Evolutionary conservation across 2,113 vertebrate genomes (phyloP).

Genomic region (Centropus bengalensis): DNA sequence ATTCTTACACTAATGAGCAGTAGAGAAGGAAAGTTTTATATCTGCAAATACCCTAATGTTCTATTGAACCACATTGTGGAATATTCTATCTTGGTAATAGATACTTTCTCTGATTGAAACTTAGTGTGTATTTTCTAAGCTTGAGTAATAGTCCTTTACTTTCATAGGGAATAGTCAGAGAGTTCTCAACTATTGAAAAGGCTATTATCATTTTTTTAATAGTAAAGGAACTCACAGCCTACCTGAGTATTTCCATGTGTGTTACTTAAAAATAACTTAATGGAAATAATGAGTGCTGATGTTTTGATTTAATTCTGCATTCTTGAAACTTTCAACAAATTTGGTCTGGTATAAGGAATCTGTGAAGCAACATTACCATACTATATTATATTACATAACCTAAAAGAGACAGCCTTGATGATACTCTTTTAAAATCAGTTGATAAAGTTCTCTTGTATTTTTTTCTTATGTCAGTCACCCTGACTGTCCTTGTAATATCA

Average conservation of each 20-base stretch:
- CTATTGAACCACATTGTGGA: background rate
- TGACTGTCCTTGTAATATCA: background rate
- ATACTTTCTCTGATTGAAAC: background rate
- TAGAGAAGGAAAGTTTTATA: background rate
- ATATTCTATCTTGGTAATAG: background rate
- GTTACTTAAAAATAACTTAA: background rate
- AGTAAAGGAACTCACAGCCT: background rate
- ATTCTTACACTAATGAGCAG: background rate
- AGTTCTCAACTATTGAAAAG: background rate
- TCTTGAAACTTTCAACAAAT: background rate
- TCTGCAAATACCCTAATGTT: background rate
- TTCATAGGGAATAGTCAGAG: background rate
- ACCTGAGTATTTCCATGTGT: background rate
- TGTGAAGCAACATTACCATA: background rate
- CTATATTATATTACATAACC: background rate
- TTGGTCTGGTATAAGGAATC: background rate
- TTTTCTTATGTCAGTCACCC: background rate
- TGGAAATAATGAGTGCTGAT: background rate
- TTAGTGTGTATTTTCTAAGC: background rate
- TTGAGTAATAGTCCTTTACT: background rate
- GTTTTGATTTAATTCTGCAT: background rate
- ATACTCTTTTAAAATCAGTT: background rate
- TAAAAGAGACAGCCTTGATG: background rate
- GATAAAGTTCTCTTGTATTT: background rate
- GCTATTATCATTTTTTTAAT: background rate